Evolutionary conservation across 2,113 vertebrate genomes (phyloP).

Genomic region (Mugil cephalus): DNA sequence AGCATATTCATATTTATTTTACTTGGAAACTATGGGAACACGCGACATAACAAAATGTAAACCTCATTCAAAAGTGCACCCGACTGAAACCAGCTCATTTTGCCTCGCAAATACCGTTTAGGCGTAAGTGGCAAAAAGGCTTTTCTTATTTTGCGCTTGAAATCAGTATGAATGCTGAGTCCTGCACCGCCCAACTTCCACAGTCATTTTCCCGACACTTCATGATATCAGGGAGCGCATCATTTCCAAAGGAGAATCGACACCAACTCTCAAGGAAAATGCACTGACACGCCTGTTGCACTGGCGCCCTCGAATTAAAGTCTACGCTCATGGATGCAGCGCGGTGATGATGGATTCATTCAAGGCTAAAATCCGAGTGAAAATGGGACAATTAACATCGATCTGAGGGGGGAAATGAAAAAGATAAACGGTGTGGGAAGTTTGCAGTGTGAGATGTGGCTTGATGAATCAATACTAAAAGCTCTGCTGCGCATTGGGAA

Average conservation of each 20-base stretch:
- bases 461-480: conserved; percentile 31
- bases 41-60: background rate
- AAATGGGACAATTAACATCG: conserved; percentile 7
- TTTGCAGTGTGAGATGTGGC: conserved; percentile 20
- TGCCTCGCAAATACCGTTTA: background rate
- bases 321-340: background rate
- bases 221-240: background rate
- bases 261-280: conserved; percentile 17
- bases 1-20: too few relatives aligned
- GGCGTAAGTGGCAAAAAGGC: background rate
- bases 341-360: conserved; percentile 39
- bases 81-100: background rate
- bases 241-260: background rate
- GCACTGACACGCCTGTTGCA: conserved; percentile 69
- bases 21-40: too few relatives aligned
- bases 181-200: background rate
- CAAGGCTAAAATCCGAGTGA: conserved; percentile 8
- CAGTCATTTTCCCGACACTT: background rate
- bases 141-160: conserved; percentile 8
- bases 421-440: conserved; percentile 27
- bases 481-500: conserved; percentile 29
- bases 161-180: background rate
- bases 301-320: conserved; percentile 39
- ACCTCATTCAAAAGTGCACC: background rate
- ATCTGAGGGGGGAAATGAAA: background rate